These are phyloP conservation scores for Steatornis caripensis DNA, from an alignment of 2,113 vertebrate species.

Conservation along the genomic window DNA sequence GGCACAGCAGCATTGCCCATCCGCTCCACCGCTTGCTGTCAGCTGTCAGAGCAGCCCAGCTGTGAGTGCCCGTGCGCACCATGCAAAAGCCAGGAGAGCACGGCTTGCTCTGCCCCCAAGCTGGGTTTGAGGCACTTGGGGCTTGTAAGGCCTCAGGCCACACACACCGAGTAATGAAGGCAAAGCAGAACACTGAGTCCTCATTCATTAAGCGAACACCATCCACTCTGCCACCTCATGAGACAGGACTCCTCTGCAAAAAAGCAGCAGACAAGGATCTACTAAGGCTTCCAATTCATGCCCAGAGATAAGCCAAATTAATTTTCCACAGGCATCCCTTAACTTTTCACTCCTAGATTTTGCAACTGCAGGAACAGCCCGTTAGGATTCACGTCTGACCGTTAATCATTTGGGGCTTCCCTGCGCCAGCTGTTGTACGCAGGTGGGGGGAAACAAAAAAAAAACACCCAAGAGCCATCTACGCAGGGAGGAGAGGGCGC, in stretches of 20 bases:
- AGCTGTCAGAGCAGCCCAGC: rapidly evolving
- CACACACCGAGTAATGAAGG: not conserved
- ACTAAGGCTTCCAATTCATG: not conserved
- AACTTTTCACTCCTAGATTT: not conserved
- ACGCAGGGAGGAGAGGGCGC: too few species aligned
- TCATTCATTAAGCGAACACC: not conserved
- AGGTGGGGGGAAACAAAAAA: not conserved
- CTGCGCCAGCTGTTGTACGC: not conserved
- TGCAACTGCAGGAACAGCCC: not conserved
- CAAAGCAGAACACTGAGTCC: not conserved
- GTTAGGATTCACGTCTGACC: not conserved
- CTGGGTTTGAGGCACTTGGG: too few species aligned
- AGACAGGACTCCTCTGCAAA: not conserved
- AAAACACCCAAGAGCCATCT: too few species aligned
- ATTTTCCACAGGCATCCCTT: not conserved
- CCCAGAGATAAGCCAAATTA: not conserved
- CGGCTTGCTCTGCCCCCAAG: not conserved
- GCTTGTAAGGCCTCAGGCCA: not conserved
- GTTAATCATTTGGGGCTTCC: not conserved
- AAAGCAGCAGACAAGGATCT: not conserved
- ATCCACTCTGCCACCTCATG: rapidly evolving
- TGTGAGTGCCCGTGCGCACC: too few species aligned
- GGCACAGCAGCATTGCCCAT: not conserved
- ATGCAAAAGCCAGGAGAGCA: not conserved
- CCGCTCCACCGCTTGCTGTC: not conserved